Evolutionary conservation across 2,888 invertebrate genomes (phyloP), one percentile per base, ranked within the genome.

Genomic region (Masnerella sp.): DNA sequence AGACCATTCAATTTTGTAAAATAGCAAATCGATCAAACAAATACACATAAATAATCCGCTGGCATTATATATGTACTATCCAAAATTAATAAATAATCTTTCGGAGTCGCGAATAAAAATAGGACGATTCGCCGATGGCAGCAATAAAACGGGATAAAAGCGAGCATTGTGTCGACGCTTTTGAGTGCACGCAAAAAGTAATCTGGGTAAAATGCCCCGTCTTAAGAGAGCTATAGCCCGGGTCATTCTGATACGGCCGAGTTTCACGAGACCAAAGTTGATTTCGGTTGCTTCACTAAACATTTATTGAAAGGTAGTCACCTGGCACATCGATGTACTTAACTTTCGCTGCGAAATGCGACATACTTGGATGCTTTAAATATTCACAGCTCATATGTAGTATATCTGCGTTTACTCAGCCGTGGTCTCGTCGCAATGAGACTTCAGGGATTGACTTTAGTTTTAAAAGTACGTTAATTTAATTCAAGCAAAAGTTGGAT

Each of bases 331-430:
- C 43, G 36, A 18, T 28, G 30, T 56, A 30, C 52, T 45, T 49
- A 62, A 62, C 42, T 62, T 64, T 58, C 18, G 17, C 30, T n/a
- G 22, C 38, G 15, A 58, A 67, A 67, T 18, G 36, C 25, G 42
- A 59, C 43, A 62, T 25, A 36, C 43, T 52, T 22, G 42, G 15
- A 43, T 28, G 51, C 72, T 75, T 83, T 78, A 83, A 82, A 81
- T 82, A 84, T 84, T 83, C 81, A 82, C 70, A 77, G 34, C 76
- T 83, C 81, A 81, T 82, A 81, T 81, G 81, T 81, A 81, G 80
- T 82, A 80, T 80, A 78, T 83, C 79, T 79, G 78, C 67, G 62
- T 58, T 61, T 62, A n/a, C 17, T 12, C 8, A 45, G 45, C 36
- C 45, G 12, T 30, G 12, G 47, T 61, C 30, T 47, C 32, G 54